Evolutionary conservation across 2,797 vertebrate genomes (phyloP), one percentile per base, ranked within the genome.

Genomic region (Masticophis lateralis): DNA sequence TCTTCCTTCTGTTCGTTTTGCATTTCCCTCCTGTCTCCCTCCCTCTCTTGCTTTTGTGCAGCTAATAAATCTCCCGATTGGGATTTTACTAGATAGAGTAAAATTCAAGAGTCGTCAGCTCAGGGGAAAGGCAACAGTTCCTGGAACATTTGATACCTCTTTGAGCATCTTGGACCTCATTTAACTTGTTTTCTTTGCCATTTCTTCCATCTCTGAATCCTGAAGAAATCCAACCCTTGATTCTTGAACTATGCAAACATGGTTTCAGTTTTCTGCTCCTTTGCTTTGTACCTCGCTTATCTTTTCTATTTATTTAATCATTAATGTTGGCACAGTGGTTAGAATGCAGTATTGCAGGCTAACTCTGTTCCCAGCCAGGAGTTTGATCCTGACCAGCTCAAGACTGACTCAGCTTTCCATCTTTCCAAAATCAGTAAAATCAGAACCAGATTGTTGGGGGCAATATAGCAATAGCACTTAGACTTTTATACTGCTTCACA

Each of bases 51-150:
- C 60, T 93, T 91, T 94, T 94, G 83, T 95, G 92, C 43, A 94
- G 93, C 92, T 94, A 96, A 97, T 98, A 97, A 97, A 97, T 97
- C 95, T 96, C 91, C 86, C 37, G 86, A 43, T 69, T 91, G 92
- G 86, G 94, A 94, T 90, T 91, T 69, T 88, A 94, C 93, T 94
- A 95, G 91, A 96, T 95, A 87, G 90, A 94, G 89, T 53, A 63
- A 57, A 87, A 63, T 66, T 90, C 93, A 95, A 92, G 93, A 94
- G 37, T 79, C 11, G 86, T 92, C 1, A 16, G 14, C 61, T 66
- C 1, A 61, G 57, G 16, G 69, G 8, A n/a, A 83, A 60, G 51
- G 43, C 43, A 89, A 83, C 56, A 51, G 20, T 51, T 60, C 37
- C 74, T 57, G 27, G 53, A 88, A 32, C 0, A 60, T 88, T 59